Evolutionary conservation across 2,797 vertebrate species (phyloP).

Genomic region (Calcarius lapponicus): DNA sequence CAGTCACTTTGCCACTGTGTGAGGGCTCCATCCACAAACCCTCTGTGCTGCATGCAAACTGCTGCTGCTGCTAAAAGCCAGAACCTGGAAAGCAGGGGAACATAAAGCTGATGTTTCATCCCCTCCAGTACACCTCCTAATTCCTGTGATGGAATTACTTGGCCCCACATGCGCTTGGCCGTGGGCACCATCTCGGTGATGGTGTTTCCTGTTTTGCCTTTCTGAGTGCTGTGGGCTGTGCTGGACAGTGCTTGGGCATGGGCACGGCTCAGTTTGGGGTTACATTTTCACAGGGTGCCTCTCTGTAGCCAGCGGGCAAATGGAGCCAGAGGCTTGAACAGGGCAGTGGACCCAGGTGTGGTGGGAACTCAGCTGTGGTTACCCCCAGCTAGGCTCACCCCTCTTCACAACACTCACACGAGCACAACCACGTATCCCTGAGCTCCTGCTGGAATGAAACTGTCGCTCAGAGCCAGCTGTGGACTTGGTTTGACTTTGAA

Average conservation of each 20-base stretch:
- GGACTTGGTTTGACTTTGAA: background rate
- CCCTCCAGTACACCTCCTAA: background rate
- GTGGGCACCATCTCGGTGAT: accelerated
- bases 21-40: background rate
- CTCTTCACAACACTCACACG: background rate
- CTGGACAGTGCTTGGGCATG: accelerated
- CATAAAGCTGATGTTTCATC: background rate
- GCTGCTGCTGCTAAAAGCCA: background rate
- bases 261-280: background rate
- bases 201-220: background rate
- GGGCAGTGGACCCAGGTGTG: background rate
- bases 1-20: accelerated
- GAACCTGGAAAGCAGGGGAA: background rate
- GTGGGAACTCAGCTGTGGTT: background rate
- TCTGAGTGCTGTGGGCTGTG: background rate
- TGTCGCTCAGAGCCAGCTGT: accelerated
- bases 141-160: background rate
- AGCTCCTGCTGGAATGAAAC: background rate
- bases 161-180: accelerated
- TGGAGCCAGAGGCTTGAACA: background rate
- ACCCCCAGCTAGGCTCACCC: background rate
- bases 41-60: accelerated
- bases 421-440: accelerated
- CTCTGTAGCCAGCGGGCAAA: background rate
- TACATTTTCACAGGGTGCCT: background rate